phyloP scores from a whole-genome alignment of 2,888 invertebrate species.

The Ectemnius lituratus region DNA sequence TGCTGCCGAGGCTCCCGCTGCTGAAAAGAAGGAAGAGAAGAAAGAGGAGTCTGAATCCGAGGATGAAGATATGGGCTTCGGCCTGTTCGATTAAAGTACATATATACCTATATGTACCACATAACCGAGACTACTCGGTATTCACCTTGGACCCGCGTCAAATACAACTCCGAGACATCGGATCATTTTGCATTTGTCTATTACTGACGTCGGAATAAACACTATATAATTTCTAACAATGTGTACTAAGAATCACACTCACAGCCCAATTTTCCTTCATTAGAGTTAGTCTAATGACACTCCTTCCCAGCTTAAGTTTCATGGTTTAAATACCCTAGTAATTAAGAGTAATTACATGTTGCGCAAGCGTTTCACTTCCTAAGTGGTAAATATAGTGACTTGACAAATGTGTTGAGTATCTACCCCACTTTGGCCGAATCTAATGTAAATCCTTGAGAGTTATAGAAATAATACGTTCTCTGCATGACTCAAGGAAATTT shows the following conservation, averaged over 20 bases:
- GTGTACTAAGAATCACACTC: neutral
- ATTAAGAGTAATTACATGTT: neutral
- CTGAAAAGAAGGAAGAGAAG: constrained; percentile 86
- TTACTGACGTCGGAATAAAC: constrained; percentile 68
- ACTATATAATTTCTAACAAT: constrained; percentile 18
- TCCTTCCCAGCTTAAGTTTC: neutral
- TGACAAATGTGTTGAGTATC: neutral
- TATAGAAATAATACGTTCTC: no score
- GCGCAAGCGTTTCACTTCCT: neutral
- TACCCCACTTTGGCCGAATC: no score
- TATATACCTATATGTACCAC: constrained; percentile 10
- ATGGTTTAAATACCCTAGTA: neutral
- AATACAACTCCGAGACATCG: constrained; percentile 21
- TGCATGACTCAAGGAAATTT: no score
- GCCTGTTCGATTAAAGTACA: constrained; percentile 88
- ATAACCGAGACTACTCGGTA: constrained; percentile 3
- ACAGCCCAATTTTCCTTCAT: neutral
- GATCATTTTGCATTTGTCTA: constrained; percentile 56
- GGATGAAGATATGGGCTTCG: constrained; percentile 98
- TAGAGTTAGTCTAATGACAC: neutral
- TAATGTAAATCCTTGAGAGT: no score
- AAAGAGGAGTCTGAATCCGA: constrained; percentile 89
- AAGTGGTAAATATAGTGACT: neutral
- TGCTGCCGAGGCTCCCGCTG: constrained; percentile 82
- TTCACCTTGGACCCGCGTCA: constrained; percentile 3